Base-by-base conservation (phyloP, 1,140 invertebrate species). In the Drosophila busckii region DNA sequence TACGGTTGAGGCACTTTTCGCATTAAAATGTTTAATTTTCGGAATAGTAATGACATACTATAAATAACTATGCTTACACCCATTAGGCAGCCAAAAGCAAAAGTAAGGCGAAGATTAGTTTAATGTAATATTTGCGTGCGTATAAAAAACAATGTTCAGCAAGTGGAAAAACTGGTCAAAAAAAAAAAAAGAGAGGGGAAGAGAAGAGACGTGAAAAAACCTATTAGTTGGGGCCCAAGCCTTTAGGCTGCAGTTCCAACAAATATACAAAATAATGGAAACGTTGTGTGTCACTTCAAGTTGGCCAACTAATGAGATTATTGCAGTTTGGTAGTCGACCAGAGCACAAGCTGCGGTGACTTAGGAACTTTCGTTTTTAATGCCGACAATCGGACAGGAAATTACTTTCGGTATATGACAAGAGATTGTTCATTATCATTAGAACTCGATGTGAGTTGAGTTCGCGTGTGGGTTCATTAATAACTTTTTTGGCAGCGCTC, bases 11-110 rank as follows among this genome's bases (percentile, higher is more conserved):
- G 66, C 59, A 82, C 82, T 80, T 80, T 73, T 78, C 75, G 75
- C 73, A 80, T 82, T 80, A 80, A 80, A 78, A 82, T 82, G 69
- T 56, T 82, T 73, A 80, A 73, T 80, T 82, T 80, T 73, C 68
- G 69, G 69, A 73, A 80, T 73, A 68, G 54, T 78, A 78, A 78
- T 73, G 73, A 82, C 73, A 82, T 68, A 34, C 75, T 66, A 68
- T 80, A 82, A 78, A 80, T 78, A 71, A 71, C 66, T 70, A 68
- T 54, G 46, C 73, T 73, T 80, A 69, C 75, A 73, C 63, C 73
- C 75, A 78, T 78, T 78, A 78, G 26, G 22, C 45, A 44, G 29
- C 40, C 32, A 69, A 68, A 66, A 68, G 48, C 41, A 45, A 59
- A 49, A 66, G 40, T 46, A 63, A 29, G 26, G 19, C 55, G 38